phyloP scores from a whole-genome alignment of 2,113 vertebrate species.

The Otus sunia region DNA sequence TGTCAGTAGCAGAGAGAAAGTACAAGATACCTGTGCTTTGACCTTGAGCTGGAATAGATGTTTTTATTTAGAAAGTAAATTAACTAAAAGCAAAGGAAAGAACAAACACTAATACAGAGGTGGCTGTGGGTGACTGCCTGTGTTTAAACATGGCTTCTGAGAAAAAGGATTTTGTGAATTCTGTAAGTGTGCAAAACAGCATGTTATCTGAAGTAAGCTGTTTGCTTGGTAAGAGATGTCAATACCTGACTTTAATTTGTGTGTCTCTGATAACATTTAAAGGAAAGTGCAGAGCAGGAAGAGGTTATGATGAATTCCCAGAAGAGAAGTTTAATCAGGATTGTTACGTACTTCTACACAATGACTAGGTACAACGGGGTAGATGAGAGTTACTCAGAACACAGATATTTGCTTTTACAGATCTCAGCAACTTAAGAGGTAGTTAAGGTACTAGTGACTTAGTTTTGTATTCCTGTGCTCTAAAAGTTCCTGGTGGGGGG shows the following conservation, averaged over 20 bases:
- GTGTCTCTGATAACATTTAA: not conserved
- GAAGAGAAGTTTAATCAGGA: not conserved
- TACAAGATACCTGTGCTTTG: not conserved
- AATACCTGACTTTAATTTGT: not conserved
- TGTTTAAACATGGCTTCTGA: not conserved
- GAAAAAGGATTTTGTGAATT: not conserved
- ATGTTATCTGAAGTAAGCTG: not conserved
- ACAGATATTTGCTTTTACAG: not conserved
- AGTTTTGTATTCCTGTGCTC: not conserved
- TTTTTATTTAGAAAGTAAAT: not conserved
- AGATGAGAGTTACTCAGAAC: not conserved
- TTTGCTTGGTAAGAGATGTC: not conserved
- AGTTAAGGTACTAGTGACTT: not conserved
- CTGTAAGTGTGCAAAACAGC: not conserved
- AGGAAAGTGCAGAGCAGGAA: not conserved
- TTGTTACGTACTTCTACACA: not conserved
- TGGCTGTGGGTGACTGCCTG: not conserved
- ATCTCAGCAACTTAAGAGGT: not conserved
- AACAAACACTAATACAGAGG: not conserved
- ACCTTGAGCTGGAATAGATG: not conserved
- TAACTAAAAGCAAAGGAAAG: not conserved
- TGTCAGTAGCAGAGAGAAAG: not conserved
- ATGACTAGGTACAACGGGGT: not conserved
- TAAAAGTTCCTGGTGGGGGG: rapidly evolving
- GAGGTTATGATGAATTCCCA: not conserved